Evolutionary conservation across 37 sponge, comb jelly and placozoan genomes (phyloP).

Genomic region (Bolinopsis microptera): DNA sequence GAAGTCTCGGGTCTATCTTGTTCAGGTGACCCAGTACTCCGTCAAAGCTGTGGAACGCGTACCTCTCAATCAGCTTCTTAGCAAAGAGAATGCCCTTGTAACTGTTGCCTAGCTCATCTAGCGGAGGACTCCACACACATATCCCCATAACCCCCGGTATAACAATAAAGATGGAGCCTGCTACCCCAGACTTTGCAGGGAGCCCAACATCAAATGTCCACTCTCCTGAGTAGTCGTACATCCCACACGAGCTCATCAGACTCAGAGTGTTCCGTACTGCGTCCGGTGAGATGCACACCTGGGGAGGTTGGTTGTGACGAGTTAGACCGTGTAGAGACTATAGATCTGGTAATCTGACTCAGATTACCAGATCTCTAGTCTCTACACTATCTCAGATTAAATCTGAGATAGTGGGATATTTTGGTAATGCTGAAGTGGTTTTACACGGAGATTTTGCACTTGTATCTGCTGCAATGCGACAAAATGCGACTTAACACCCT

Average conservation of each 20-base stretch:
- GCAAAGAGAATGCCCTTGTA: constrained; percentile 64
- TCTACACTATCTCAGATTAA: too few species aligned
- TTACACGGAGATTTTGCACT: too few species aligned
- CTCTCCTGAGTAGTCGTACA: constrained; percentile 67
- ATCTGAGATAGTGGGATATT: too few species aligned
- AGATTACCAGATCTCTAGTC: too few species aligned
- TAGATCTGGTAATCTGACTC: too few species aligned
- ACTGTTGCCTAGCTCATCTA: constrained; percentile 68
- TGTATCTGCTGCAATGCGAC: too few species aligned
- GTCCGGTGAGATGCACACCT: constrained; percentile 17
- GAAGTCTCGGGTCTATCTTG: constrained; percentile 43
- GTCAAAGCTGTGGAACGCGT: constrained; percentile 65
- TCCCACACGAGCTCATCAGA: constrained; percentile 69
- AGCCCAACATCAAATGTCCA: constrained; percentile 69
- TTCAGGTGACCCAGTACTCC: neutral
- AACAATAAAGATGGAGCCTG: constrained; percentile 68
- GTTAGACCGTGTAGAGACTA: too few species aligned
- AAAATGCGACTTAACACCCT: too few species aligned
- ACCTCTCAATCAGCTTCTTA: constrained; percentile 67
- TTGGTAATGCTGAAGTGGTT: too few species aligned
- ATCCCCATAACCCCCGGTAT: constrained; percentile 69
- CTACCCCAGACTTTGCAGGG: constrained; percentile 67
- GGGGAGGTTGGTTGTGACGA: too few species aligned
- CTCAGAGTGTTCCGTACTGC: constrained; percentile 67
- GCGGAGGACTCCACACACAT: constrained; percentile 67